phyloP scores from a whole-genome alignment of 2,797 vertebrate species.

The Nyctibius grandis region DNA sequence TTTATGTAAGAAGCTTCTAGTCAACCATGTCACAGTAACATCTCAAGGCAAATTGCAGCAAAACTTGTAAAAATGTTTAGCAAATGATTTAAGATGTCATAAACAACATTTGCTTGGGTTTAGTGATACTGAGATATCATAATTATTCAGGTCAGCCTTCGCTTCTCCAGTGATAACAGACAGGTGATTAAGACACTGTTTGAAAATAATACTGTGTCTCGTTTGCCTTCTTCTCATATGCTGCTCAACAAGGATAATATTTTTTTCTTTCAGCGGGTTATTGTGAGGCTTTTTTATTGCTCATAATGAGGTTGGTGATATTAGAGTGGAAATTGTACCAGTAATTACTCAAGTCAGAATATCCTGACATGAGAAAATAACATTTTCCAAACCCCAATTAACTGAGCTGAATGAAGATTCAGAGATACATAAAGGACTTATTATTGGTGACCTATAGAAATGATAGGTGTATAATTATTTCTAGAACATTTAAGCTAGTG shows the following conservation, averaged over 20 bases:
- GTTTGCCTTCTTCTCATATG: not conserved
- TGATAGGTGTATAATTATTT: not conserved
- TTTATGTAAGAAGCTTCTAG: not conserved
- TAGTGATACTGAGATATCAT: not conserved
- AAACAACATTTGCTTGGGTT: not conserved
- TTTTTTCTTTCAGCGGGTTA: not conserved
- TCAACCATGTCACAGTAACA: not conserved
- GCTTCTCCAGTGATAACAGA: not conserved
- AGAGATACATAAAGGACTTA: not conserved
- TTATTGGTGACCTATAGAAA: not conserved
- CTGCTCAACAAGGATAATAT: not conserved
- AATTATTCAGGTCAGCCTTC: not conserved
- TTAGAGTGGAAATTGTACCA: not conserved
- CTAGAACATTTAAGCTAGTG: not conserved
- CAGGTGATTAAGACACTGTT: not conserved
- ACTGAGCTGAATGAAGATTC: not conserved
- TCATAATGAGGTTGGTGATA: not conserved
- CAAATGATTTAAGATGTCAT: not conserved
- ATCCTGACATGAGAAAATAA: not conserved
- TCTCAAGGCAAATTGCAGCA: not conserved
- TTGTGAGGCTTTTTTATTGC: not conserved
- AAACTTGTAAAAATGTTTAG: not conserved
- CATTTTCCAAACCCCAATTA: not conserved
- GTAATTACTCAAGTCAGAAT: constrained; percentile 13
- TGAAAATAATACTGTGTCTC: not conserved